Percentiles rank a stretch among this genome's conserved stretches.
Conservation (phyloP, 2,113 vertebrate genomes). For the Pristiophorus japonicus region DNA sequence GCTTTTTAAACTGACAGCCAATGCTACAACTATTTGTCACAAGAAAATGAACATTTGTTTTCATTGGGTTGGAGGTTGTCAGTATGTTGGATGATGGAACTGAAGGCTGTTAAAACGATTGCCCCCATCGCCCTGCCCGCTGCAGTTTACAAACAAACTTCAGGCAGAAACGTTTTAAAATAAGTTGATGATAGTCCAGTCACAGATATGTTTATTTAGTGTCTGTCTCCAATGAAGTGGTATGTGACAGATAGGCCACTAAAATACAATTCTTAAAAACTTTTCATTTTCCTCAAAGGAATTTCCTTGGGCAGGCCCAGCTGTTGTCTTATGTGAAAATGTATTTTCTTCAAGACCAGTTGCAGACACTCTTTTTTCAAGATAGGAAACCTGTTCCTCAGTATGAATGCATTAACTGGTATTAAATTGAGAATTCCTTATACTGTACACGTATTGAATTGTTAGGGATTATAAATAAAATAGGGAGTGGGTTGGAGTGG, state of each 20-base stretch:
- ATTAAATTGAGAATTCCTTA: constrained; percentile 17
- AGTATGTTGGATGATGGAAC: neutral
- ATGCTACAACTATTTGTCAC: neutral
- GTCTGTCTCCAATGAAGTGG: neutral
- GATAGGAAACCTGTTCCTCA: neutral
- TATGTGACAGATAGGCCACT: neutral
- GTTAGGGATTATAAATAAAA: constrained; percentile 24
- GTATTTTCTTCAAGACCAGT: neutral
- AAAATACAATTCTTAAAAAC: neutral
- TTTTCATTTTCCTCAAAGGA: neutral
- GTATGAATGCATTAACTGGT: neutral
- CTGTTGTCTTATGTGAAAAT: neutral
- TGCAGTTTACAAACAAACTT: neutral
- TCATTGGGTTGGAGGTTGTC: neutral
- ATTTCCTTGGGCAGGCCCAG: neutral
- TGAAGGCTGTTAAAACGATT: neutral
- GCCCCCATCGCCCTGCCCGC: neutral
- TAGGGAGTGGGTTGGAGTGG: neutral
- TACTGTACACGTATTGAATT: neutral
- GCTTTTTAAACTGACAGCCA: neutral
- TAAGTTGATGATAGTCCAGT: neutral
- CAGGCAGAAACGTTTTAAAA: neutral
- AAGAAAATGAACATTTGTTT: neutral
- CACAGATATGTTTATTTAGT: neutral
- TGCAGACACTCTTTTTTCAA: neutral